Percentiles rank a stretch among this genome's conserved stretches.
Conservation (phyloP, 2,113 vertebrate genomes). For the Osmerus mordax region DNA sequence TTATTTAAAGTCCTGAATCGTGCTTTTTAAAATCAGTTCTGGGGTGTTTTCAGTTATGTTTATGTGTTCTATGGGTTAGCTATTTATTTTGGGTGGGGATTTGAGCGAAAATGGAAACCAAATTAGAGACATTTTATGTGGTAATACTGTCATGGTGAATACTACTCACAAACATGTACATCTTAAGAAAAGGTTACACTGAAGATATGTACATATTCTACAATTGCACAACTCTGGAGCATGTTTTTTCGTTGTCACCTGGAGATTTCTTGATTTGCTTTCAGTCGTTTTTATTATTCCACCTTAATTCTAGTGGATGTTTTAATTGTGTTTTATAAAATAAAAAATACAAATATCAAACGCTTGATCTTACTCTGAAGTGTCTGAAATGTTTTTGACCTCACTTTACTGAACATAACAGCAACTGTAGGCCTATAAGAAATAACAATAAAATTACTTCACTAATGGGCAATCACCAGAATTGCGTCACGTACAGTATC, state of each 20-base stretch:
- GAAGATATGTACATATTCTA: conserved; percentile 53
- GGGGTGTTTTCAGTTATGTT: conserved; percentile 20
- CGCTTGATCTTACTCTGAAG: conserved; percentile 30
- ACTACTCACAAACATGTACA: conserved; percentile 26
- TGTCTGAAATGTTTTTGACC: conserved; percentile 31
- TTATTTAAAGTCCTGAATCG: neutral
- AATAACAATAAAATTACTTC: no score
- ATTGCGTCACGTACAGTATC: no score
- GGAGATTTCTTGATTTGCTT: conserved; percentile 18
- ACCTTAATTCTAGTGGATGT: conserved; percentile 20
- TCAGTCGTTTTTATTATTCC: conserved; percentile 18
- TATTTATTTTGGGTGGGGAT: conserved; percentile 38
- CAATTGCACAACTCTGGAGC: conserved; percentile 41
- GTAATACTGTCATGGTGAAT: conserved; percentile 8
- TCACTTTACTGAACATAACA: no score
- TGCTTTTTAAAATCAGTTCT: neutral
- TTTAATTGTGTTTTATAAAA: conserved; percentile 25
- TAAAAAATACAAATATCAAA: conserved; percentile 28
- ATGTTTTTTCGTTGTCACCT: conserved; percentile 37
- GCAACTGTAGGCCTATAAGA: no score
- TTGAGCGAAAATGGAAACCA: conserved; percentile 18
- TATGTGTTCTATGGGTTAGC: conserved; percentile 40
- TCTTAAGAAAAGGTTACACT: conserved; percentile 20
- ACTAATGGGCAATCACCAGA: no score
- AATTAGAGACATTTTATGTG: neutral